Conservation (phyloP, 2,888 invertebrate species). For the Drosophila diplacantha region DNA sequence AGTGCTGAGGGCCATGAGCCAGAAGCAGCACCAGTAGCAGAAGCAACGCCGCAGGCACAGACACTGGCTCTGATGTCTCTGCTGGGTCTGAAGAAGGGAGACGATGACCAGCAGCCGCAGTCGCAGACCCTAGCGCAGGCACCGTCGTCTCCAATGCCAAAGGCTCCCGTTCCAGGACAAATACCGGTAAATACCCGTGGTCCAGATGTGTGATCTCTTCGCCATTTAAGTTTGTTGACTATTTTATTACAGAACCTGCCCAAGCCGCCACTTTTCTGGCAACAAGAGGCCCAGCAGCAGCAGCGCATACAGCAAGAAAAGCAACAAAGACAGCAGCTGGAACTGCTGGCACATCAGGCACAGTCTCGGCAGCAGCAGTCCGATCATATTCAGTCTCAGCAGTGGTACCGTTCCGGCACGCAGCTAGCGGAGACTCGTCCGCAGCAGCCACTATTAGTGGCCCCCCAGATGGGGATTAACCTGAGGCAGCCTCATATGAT, state of each 20-base stretch:
- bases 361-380: neutral
- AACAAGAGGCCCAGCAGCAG: conserved; percentile 51
- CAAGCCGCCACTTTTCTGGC: conserved; percentile 67
- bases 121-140: neutral
- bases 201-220: neutral
- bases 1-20: neutral
- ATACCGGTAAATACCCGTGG: conserved; percentile 45
- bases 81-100: conserved; percentile 47
- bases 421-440: neutral
- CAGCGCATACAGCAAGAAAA: neutral
- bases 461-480: neutral
- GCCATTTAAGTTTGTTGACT: neutral
- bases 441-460: neutral
- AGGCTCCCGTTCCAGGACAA: conserved; percentile 26
- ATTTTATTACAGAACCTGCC: conserved; percentile 53
- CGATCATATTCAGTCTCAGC: conserved; percentile 8
- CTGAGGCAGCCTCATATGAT: conserved; percentile 14
- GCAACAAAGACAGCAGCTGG: neutral
- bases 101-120: neutral
- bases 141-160: neutral
- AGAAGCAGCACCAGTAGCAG: neutral
- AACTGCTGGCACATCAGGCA: neutral
- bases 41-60: conserved; percentile 34
- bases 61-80: conserved; percentile 57
- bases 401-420: conserved; percentile 14